Evolutionary conservation across 2,888 invertebrate genomes (phyloP).

Genomic region (Boloria euphrosyne): DNA sequence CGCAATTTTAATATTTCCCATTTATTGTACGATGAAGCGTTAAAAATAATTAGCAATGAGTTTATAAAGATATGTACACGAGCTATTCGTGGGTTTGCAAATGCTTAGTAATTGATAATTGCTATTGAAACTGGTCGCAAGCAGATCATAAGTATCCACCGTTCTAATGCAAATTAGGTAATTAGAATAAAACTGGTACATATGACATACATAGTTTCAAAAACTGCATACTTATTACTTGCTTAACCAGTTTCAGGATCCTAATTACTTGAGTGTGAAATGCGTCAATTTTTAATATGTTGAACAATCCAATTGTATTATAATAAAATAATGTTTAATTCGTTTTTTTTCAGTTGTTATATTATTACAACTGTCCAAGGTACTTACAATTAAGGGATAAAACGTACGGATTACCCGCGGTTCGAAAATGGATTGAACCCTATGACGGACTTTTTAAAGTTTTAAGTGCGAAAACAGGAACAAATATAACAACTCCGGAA

Average conservation of each 20-base stretch:
- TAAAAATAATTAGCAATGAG: no score
- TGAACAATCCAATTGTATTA: not conserved
- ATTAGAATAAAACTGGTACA: constrained; percentile 12
- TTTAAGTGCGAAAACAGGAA: constrained; percentile 59
- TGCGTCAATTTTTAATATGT: not conserved
- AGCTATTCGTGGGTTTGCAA: not conserved
- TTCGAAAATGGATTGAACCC: constrained; percentile 54
- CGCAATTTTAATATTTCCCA: no score
- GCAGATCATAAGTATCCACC: constrained; percentile 15
- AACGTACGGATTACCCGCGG: constrained; percentile 57
- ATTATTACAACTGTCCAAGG: constrained; percentile 73
- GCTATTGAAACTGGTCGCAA: constrained; percentile 17
- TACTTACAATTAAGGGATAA: constrained; percentile 60
- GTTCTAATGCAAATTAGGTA: constrained; percentile 20
- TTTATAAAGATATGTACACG: no score
- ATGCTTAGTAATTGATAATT: constrained; percentile 17
- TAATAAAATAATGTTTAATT: not conserved
- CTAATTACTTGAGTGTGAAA: not conserved
- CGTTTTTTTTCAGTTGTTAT: constrained; percentile 64
- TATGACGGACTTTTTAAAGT: constrained; percentile 58
- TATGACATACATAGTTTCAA: not conserved
- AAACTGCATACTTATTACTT: not conserved
- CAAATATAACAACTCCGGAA: constrained; percentile 65
- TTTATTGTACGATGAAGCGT: no score
- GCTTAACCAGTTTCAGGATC: not conserved